These are phyloP conservation scores for Excalfactoria chinensis DNA, from an alignment of 2,113 vertebrate genomes.

Conservation along the genomic window DNA sequence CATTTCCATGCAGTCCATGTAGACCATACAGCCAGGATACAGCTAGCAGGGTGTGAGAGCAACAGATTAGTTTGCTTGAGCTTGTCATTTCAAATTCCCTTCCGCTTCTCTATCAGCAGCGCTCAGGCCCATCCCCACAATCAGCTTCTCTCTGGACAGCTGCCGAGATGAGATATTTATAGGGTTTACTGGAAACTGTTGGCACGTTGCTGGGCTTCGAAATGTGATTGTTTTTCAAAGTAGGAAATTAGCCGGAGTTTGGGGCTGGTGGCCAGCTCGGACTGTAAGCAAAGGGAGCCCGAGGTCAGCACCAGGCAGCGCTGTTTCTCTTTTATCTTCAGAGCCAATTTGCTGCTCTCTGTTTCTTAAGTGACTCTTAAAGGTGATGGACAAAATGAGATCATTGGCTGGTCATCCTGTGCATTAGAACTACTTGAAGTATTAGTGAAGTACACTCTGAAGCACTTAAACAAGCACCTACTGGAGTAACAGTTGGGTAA, in stretches of 20 bases:
- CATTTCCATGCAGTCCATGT: neutral
- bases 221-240: conserved; percentile 64
- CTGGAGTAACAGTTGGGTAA: neutral
- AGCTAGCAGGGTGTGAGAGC: conserved; percentile 7
- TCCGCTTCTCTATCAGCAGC: conserved; percentile 35
- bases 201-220: conserved; percentile 35
- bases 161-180: conserved; percentile 69
- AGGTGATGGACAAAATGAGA: conserved; percentile 50
- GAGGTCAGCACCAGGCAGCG: conserved; percentile 41
- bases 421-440: conserved; percentile 15
- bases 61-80: neutral
- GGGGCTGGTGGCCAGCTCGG: conserved; percentile 58
- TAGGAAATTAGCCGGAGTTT: conserved; percentile 56
- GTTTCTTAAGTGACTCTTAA: conserved; percentile 57
- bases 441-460: neutral
- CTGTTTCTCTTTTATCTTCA: conserved; percentile 66
- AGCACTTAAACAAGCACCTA: conserved; percentile 50
- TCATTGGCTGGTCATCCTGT: conserved; percentile 27
- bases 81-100: conserved; percentile 25
- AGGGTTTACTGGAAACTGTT: conserved; percentile 70
- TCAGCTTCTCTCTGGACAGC: conserved; percentile 39
- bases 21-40: neutral
- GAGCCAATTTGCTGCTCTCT: conserved; percentile 48
- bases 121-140: conserved; percentile 46
- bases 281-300: conserved; percentile 35